phyloP scores from a whole-genome alignment of 1,140 invertebrate genomes.

The Chrysopa pallens region DNA sequence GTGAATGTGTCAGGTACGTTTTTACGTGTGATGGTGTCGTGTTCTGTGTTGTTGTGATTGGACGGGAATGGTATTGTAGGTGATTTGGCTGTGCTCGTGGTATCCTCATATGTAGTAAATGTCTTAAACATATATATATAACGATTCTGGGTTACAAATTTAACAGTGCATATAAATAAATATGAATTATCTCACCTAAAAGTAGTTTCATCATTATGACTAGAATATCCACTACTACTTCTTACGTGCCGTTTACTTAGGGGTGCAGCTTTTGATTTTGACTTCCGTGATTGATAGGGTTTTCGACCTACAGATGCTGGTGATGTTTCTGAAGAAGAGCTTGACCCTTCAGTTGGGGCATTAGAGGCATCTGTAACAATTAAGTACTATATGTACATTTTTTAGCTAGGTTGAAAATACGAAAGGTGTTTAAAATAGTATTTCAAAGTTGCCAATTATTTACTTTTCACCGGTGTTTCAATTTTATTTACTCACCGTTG shows the following conservation, averaged over 20 bases:
- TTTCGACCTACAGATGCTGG: conserved; percentile 39
- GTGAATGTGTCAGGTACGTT: conserved; percentile 2
- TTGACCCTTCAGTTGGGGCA: conserved; percentile 39
- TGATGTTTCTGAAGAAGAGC: conserved; percentile 51
- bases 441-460: conserved; percentile 6
- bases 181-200: conserved; percentile 37
- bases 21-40: background rate
- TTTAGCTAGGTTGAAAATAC: background rate
- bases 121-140: background rate
- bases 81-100: background rate
- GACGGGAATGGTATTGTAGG: background rate
- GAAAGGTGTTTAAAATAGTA: background rate
- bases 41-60: background rate
- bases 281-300: conserved; percentile 40
- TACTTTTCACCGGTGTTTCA: background rate
- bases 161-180: too few relatives aligned
- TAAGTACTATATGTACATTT: conserved; percentile 6
- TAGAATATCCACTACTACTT: conserved; percentile 55
- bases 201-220: conserved; percentile 64
- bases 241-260: conserved; percentile 38
- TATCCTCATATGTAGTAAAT: conserved; percentile 1
- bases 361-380: conserved; percentile 25
- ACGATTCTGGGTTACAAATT: too few relatives aligned
- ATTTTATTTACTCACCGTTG: background rate
- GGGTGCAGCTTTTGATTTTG: conserved; percentile 35